These are phyloP conservation scores for Cranoglanis bouderius DNA, from an alignment of 2,113 vertebrate genomes.

Conservation along the genomic window DNA sequence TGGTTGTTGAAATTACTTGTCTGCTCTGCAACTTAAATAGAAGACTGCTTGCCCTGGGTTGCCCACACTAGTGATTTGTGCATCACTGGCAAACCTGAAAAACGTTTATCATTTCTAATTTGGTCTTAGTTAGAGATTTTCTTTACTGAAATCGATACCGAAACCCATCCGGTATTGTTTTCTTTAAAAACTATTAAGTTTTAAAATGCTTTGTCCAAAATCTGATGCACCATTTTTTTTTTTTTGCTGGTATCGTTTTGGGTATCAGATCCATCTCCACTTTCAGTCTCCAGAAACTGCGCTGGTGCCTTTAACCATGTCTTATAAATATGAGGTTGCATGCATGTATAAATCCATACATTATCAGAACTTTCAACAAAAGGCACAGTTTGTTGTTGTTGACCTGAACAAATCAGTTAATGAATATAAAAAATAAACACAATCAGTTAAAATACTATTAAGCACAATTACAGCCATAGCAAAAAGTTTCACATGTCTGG, in stretches of 20 bases:
- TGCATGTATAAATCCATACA: background rate
- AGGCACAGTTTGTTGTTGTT: background rate
- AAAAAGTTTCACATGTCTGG: no score
- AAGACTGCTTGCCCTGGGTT: background rate
- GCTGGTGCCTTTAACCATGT: background rate
- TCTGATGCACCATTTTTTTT: background rate
- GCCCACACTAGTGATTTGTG: background rate
- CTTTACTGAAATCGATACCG: background rate
- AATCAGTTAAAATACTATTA: background rate
- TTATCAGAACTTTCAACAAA: background rate
- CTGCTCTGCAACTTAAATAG: background rate
- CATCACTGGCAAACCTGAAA: background rate
- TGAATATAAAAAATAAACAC: background rate
- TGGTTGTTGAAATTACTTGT: background rate
- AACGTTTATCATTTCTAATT: background rate
- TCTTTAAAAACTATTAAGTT: background rate
- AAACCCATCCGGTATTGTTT: background rate
- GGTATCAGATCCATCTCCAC: background rate
- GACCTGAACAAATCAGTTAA: background rate
- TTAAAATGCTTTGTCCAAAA: background rate
- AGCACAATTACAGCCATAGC: no score
- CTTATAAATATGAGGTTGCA: background rate
- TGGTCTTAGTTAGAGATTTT: background rate
- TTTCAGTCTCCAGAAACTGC: background rate
- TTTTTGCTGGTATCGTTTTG: background rate